Evolutionary conservation across 2,113 vertebrate genomes (phyloP), one percentile per base, ranked within the genome.

Genomic region (Eretmochelys imbricata): DNA sequence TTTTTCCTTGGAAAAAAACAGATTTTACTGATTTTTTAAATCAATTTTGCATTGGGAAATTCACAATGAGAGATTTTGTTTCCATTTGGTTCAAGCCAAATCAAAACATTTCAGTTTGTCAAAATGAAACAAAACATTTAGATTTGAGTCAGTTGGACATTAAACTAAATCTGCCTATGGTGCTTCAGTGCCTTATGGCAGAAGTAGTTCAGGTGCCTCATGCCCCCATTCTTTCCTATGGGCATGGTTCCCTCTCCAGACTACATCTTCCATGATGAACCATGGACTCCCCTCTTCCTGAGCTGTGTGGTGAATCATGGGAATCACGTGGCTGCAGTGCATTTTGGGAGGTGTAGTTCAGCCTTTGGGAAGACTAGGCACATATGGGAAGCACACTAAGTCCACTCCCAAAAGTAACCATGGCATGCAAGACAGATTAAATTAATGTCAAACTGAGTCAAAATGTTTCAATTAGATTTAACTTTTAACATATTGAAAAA

Each of bases 231-330:
- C 13, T 65, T 65, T 31, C 59, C 14, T 65, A 65, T 35, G 31
- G 31, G 13, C 29, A 14, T 35, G 59, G 13, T 65, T 35, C 31
- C 59, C 31, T 65, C 59, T 65, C 29, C 59, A 65, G 59, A 35
- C 29, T 31, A 13, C 10, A 19, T 8, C 50, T 10, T 3, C 54
- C 22, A 4, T 65, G 3, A 57, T 48, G 42, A 48, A 2, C 0
- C 4, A 12, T 22, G 8, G 4, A 62, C 54, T 80, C 27, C 42
- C 11, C 10, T 59, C 14, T 62, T 0, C 53, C 6, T 57, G 8
- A 8, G 65, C 16, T 8, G 20, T 69, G 17, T 69, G 17, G 17
- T 38, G 16, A 17, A n/a, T n/a, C 8, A 20, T n/a, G 17, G 65
- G 14, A n/a, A n/a, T 69, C 35, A 35, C 29, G 8, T 31, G 29